Evolutionary conservation across 2,797 vertebrate species (phyloP).

Genomic region (Percopsis omiscomaycus): DNA sequence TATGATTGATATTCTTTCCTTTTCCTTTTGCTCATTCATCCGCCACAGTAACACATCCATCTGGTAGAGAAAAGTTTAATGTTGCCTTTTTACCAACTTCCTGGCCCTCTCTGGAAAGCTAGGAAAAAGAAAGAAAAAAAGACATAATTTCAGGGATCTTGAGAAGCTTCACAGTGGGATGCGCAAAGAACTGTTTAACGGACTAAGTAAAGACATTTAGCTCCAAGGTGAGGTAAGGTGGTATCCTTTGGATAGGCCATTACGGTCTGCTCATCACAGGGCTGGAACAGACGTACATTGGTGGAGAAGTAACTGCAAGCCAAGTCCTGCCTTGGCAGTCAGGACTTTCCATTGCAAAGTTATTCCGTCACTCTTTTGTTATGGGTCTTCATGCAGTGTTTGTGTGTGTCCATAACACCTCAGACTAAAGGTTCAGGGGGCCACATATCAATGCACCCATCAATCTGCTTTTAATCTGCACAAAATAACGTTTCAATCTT

Average conservation of each 20-base stretch:
- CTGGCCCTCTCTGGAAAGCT: slow-evolving; percentile 4
- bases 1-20: slow-evolving; percentile 51
- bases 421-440: slow-evolving; percentile 34
- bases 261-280: slow-evolving; percentile 53
- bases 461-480: slow-evolving; percentile 41
- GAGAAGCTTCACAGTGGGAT: not conserved
- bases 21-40: slow-evolving; percentile 39
- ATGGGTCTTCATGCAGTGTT: slow-evolving; percentile 44
- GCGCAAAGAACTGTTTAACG: slow-evolving; percentile 2
- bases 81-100: slow-evolving; percentile 18
- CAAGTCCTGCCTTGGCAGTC: slow-evolving; percentile 59
- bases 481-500: slow-evolving; percentile 37
- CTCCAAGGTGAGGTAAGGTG: slow-evolving; percentile 27
- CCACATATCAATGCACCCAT: slow-evolving; percentile 48
- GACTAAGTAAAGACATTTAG: slow-evolving; percentile 23
- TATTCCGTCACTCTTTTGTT: slow-evolving; percentile 60
- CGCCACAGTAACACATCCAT: slow-evolving; percentile 26
- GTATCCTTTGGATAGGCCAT: slow-evolving; percentile 49
- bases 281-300: slow-evolving; percentile 54
- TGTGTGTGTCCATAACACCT: slow-evolving; percentile 59
- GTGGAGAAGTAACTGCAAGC: slow-evolving; percentile 53
- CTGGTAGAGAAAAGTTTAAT: slow-evolving; percentile 37
- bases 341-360: slow-evolving; percentile 63
- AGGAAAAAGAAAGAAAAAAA: slow-evolving; percentile 15
- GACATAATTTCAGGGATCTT: slow-evolving; percentile 12